These are phyloP conservation scores for Podiceps cristatus DNA, from an alignment of 2,113 vertebrate species.

Conservation along the genomic window DNA sequence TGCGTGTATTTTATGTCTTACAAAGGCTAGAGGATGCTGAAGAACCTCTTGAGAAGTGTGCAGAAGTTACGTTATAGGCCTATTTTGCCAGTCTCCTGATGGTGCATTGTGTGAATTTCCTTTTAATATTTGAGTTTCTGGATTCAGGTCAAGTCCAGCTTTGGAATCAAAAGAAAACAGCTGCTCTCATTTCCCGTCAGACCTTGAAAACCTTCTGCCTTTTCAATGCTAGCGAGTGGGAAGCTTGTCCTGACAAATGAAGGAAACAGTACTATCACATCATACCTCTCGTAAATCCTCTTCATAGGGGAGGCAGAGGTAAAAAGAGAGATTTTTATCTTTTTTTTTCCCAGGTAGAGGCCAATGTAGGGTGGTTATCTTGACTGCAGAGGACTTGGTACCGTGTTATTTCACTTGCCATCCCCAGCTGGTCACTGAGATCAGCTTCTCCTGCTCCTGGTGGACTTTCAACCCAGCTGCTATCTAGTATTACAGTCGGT, in stretches of 20 bases:
- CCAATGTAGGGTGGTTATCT: accelerated
- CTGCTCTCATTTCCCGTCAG: accelerated
- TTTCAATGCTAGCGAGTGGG: background rate
- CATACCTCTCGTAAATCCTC: accelerated
- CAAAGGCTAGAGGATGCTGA: background rate
- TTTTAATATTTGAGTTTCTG: background rate
- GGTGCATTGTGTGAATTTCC: background rate
- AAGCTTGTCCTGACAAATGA: background rate
- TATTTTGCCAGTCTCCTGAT: background rate
- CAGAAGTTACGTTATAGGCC: accelerated
- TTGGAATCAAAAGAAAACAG: background rate
- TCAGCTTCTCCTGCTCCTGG: background rate
- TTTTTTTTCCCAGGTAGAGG: background rate
- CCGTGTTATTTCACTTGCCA: background rate
- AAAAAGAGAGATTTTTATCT: background rate
- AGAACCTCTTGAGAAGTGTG: background rate
- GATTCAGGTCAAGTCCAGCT: background rate
- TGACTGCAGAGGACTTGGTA: background rate
- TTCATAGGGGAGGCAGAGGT: background rate
- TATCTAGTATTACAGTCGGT: background rate
- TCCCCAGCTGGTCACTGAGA: background rate
- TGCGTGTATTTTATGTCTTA: background rate
- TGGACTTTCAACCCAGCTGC: background rate
- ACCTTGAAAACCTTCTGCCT: background rate
- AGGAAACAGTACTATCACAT: background rate